Evolutionary conservation across 2,888 invertebrate genomes (phyloP).

Genomic region (Drosophila nr. fundita): DNA sequence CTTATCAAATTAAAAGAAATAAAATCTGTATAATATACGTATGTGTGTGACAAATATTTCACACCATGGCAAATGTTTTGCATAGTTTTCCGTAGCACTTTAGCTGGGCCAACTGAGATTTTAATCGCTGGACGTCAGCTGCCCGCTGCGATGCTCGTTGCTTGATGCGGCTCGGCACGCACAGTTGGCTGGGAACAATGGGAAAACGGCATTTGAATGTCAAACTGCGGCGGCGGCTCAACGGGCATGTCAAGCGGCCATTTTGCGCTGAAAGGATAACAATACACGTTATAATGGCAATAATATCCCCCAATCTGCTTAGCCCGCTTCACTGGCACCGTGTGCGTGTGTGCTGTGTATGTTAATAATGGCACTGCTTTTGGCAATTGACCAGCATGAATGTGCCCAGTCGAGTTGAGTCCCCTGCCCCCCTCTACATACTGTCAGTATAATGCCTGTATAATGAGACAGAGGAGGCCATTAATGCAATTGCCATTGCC

Average conservation of each 20-base stretch:
- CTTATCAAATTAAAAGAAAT: conserved; percentile 53
- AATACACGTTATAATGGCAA: conserved; percentile 65
- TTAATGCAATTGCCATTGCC: conserved; percentile 72
- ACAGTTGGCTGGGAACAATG: conserved; percentile 75
- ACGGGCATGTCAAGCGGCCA: conserved; percentile 64
- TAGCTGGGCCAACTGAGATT: conserved; percentile 57
- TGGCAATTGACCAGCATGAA: conserved; percentile 81
- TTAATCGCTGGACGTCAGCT: conserved; percentile 71
- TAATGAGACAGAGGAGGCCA: conserved; percentile 68
- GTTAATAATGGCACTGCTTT: conserved; percentile 70
- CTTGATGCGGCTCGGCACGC: conserved; percentile 62
- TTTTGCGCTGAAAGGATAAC: conserved; percentile 78
- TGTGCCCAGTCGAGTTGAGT: conserved; percentile 50
- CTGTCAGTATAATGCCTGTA: conserved; percentile 53
- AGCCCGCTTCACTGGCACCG: conserved; percentile 60
- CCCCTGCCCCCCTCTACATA: neutral
- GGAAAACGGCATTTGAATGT: conserved; percentile 69
- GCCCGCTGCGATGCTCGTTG: conserved; percentile 54
- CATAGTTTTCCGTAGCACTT: conserved; percentile 50
- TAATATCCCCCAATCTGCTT: conserved; percentile 69
- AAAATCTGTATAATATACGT: conserved; percentile 47
- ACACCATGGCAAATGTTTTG: conserved; percentile 58
- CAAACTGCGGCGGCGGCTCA: conserved; percentile 39
- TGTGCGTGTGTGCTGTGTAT: conserved; percentile 20
- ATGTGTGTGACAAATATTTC: conserved; percentile 62